phyloP scores from a whole-genome alignment of 1,140 invertebrate genomes.

The Zaprionus tsacasi region DNA sequence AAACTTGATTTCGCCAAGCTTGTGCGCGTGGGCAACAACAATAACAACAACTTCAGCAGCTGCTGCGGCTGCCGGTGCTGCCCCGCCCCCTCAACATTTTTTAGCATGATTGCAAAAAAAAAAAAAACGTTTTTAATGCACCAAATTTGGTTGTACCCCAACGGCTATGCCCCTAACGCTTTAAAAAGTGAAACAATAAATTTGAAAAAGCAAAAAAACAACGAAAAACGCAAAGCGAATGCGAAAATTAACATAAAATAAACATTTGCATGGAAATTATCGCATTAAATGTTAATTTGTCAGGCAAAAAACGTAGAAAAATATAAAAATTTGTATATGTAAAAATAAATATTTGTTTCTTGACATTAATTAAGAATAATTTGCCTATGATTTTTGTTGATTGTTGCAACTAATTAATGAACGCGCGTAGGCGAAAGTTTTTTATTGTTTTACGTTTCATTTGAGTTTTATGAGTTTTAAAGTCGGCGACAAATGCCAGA shows the following conservation, averaged over 20 bases:
- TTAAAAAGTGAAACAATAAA: slow-evolving; percentile 43
- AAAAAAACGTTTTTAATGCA: slow-evolving; percentile 39
- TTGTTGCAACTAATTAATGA: slow-evolving; percentile 45
- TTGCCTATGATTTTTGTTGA: slow-evolving; percentile 38
- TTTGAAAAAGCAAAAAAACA: slow-evolving; percentile 1
- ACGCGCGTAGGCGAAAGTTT: slow-evolving; percentile 55
- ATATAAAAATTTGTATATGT: slow-evolving; percentile 1
- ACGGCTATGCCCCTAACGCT: slow-evolving; percentile 3
- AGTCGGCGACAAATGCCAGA: slow-evolving; percentile 48
- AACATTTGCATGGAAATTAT: slow-evolving; percentile 53
- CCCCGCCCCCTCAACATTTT: not conserved
- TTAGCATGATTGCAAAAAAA: slow-evolving; percentile 45
- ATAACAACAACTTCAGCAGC: not conserved
- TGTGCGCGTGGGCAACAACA: slow-evolving; percentile 56
- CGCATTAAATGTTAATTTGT: slow-evolving; percentile 39
- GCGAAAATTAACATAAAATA: slow-evolving; percentile 39
- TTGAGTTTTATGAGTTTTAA: slow-evolving; percentile 50
- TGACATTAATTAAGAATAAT: slow-evolving; percentile 64
- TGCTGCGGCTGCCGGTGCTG: not conserved
- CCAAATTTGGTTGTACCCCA: slow-evolving; percentile 26
- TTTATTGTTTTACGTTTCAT: slow-evolving; percentile 21
- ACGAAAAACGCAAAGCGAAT: not conserved
- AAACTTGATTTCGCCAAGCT: slow-evolving; percentile 61
- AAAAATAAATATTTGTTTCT: slow-evolving; percentile 28
- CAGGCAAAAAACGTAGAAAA: no score